These are phyloP conservation scores for Gobius niger DNA, from an alignment of 2,113 vertebrate species.

Conservation along the genomic window DNA sequence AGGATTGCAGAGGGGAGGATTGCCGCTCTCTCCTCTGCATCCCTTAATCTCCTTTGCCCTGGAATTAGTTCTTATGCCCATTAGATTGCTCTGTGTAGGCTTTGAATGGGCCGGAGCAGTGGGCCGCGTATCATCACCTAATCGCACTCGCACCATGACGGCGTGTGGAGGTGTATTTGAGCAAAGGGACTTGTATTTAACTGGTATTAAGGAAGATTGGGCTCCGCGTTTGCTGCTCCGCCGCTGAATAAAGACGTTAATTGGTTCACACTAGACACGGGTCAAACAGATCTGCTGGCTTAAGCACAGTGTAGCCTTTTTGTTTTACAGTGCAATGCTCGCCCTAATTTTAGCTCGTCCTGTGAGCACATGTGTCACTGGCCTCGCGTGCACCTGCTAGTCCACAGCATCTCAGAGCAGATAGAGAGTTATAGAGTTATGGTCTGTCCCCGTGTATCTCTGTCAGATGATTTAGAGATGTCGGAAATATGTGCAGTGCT, in stretches of 20 bases:
- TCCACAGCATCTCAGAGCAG: background rate
- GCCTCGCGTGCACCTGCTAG: slow-evolving; percentile 36
- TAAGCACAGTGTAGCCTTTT: slow-evolving; percentile 54
- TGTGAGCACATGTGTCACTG: slow-evolving; percentile 20
- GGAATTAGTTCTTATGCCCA: slow-evolving; percentile 74
- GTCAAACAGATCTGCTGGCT: slow-evolving; percentile 69
- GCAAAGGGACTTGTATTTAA: slow-evolving; percentile 69
- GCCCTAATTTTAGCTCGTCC: slow-evolving; percentile 50
- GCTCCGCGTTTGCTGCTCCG: slow-evolving; percentile 46
- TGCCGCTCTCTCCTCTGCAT: slow-evolving; percentile 53
- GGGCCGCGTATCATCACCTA: slow-evolving; percentile 65
- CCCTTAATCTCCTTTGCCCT: slow-evolving; percentile 73
- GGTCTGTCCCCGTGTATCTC: background rate
- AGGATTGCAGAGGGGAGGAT: slow-evolving; percentile 54
- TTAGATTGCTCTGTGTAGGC: slow-evolving; percentile 65
- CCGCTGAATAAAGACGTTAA: slow-evolving; percentile 64
- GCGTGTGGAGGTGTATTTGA: slow-evolving; percentile 71
- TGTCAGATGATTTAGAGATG: background rate
- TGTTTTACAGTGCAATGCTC: slow-evolving; percentile 31
- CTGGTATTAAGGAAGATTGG: slow-evolving; percentile 64
- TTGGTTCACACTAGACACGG: slow-evolving; percentile 68
- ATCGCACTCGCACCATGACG: slow-evolving; percentile 56
- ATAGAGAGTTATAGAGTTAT: background rate
- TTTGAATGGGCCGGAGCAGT: slow-evolving; percentile 57
- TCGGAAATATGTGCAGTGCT: no score